Base-by-base conservation (phyloP, 2,113 vertebrate species). In the Mola mola region DNA sequence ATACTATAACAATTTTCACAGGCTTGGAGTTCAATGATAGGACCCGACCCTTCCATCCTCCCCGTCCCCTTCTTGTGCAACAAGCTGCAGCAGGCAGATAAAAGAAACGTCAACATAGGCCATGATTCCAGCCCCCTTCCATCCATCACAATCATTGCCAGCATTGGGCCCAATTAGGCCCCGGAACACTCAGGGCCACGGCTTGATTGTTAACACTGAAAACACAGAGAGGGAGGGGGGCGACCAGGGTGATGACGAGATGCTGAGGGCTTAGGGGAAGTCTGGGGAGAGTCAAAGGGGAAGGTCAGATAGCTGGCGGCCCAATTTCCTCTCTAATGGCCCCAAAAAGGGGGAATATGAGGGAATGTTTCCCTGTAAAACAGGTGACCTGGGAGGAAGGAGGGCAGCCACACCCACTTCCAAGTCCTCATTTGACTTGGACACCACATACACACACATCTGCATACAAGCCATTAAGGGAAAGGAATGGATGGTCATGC, bases 121-220 rank as follows among this genome's bases (percentile, higher is more conserved):
- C 67, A 40, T 41, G 51, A 24, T 57, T 61, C 56, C 72, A 56
- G 15, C 66, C 63, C 62, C 55, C 78, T 75, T 72, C 77, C 85
- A 90, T 92, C 84, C 79, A 91, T 92, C 90, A 91, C 87, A 91
- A 91, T 91, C 87, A 91, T 85, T 77, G 75, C 78, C 77, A 79
- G 79, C 82, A 75, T 66, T 77, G 55, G 60, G 72, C 76, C 89
- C 82, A 89, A 89, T 90, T 90, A 88, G 81, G 70, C 73, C 75
- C 79, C 85, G 81, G 85, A 90, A 89, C 81, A 81, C 88, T 88
- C 58, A 84, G 78, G 84, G 89, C 88, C 87, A 88, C 71, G 47
- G 74, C 73, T 62, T 88, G 86, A 90, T 90, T 88, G 89, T 90
- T 88, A 90, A 84, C 77, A 72, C 87, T 81, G 83, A 84, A 90